phyloP scores from a whole-genome alignment of 2,888 invertebrate species.

The Antheraea yamamai region DNA sequence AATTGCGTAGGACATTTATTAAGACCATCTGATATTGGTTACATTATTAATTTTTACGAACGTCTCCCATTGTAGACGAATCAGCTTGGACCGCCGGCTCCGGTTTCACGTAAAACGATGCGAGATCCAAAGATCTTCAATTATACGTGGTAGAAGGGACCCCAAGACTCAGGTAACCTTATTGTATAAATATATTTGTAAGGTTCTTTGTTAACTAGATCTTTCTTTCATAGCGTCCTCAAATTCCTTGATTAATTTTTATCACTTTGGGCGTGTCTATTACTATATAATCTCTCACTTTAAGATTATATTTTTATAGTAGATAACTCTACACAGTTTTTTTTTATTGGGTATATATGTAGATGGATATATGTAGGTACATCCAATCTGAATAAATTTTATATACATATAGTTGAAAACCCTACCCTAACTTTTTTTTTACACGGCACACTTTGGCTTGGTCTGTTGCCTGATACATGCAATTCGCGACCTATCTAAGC shows the following conservation, averaged over 20 bases:
- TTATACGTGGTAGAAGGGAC: slow-evolving; percentile 20
- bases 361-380: no score
- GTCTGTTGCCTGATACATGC: no score
- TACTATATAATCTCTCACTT: not conserved
- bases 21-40: slow-evolving; percentile 12
- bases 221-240: not conserved
- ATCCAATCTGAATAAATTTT: no score
- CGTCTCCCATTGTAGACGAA: slow-evolving; percentile 23
- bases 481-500: no score
- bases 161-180: slow-evolving; percentile 18
- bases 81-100: slow-evolving; percentile 21
- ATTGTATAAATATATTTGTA: not conserved
- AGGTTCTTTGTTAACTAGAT: not conserved
- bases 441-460: no score
- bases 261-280: not conserved
- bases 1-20: slow-evolving; percentile 16
- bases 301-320: not conserved
- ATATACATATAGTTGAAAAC: no score
- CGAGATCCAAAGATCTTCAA: slow-evolving; percentile 19
- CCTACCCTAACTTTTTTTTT: no score
- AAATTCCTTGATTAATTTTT: not conserved
- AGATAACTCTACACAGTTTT: no score
- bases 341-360: no score
- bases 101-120: slow-evolving; percentile 15
- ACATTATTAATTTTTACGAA: slow-evolving; percentile 23